These are phyloP conservation scores for Harpagifer antarcticus DNA, from an alignment of 2,797 vertebrate species.

Conservation along the genomic window DNA sequence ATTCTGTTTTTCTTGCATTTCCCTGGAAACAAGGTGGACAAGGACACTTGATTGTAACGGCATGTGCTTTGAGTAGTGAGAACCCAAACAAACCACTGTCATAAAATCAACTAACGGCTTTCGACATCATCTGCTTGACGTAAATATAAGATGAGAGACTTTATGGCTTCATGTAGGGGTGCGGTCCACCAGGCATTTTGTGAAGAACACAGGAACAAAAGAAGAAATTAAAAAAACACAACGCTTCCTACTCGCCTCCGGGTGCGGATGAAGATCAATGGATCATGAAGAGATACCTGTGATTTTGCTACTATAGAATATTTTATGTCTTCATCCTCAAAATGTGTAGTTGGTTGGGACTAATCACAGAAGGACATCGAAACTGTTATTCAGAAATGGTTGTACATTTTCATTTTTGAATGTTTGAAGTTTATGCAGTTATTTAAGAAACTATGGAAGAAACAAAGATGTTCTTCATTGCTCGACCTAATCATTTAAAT, in stretches of 20 bases:
- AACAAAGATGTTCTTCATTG: constrained; percentile 75
- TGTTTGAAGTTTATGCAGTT: constrained; percentile 79
- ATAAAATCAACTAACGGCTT: constrained; percentile 48
- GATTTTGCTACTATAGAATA: constrained; percentile 62
- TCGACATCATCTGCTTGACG: constrained; percentile 53
- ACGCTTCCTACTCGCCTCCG: constrained; percentile 31
- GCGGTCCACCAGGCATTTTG: constrained; percentile 36
- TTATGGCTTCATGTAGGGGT: constrained; percentile 27
- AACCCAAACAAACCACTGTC: constrained; percentile 42
- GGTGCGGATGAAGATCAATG: constrained; percentile 38
- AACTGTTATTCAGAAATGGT: constrained; percentile 69
- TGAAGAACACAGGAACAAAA: constrained; percentile 26
- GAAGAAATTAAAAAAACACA: constrained; percentile 26
- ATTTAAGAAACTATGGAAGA: constrained; percentile 83
- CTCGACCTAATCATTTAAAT: constrained; percentile 85
- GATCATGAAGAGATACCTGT: constrained; percentile 39
- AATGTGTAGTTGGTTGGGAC: constrained; percentile 62
- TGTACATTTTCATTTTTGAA: constrained; percentile 85
- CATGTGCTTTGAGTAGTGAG: constrained; percentile 49
- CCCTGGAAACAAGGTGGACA: constrained; percentile 57
- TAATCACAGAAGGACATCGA: constrained; percentile 61
- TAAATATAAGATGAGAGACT: constrained; percentile 42
- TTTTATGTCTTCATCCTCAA: constrained; percentile 58
- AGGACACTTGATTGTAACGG: constrained; percentile 73
- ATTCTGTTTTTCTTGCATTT: constrained; percentile 40